These are phyloP conservation scores for Zalophus californianus DNA, from an alignment of 2,797 vertebrate species.

Conservation along the genomic window DNA sequence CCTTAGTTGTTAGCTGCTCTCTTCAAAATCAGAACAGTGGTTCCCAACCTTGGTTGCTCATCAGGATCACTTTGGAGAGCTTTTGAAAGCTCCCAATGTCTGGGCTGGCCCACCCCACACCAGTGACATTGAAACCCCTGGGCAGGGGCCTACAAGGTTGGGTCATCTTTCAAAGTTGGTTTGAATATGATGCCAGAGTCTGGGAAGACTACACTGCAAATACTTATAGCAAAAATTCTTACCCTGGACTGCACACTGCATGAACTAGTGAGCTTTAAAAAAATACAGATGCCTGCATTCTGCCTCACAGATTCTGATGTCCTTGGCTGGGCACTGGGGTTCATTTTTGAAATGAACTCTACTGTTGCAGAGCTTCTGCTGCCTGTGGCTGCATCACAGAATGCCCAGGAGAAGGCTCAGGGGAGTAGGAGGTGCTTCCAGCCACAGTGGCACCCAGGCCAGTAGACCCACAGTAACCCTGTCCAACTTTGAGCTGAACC, in stretches of 20 bases:
- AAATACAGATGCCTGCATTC: neutral
- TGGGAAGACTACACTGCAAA: neutral
- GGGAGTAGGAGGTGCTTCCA: neutral
- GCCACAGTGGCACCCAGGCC: neutral
- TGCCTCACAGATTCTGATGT: neutral
- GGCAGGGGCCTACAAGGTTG: neutral
- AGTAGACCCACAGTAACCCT: neutral
- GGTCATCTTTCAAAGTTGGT: neutral
- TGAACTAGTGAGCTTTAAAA: neutral
- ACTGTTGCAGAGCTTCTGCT: neutral
- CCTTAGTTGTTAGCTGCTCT: neutral
- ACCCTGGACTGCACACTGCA: neutral
- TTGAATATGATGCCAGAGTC: neutral
- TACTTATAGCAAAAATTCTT: neutral
- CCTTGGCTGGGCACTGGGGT: neutral
- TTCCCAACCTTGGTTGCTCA: neutral
- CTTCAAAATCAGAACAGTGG: neutral
- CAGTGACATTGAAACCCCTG: neutral
- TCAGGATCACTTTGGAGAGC: neutral
- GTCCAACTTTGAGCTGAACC: neutral
- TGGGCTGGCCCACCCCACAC: neutral
- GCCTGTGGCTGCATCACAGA: neutral
- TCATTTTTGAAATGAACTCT: neutral
- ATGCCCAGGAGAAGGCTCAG: neutral
- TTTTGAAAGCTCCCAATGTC: neutral